Percentiles rank a stretch among this genome's conserved stretches.
Conservation (phyloP, 2,797 vertebrate species). For the Nyctibius grandis region DNA sequence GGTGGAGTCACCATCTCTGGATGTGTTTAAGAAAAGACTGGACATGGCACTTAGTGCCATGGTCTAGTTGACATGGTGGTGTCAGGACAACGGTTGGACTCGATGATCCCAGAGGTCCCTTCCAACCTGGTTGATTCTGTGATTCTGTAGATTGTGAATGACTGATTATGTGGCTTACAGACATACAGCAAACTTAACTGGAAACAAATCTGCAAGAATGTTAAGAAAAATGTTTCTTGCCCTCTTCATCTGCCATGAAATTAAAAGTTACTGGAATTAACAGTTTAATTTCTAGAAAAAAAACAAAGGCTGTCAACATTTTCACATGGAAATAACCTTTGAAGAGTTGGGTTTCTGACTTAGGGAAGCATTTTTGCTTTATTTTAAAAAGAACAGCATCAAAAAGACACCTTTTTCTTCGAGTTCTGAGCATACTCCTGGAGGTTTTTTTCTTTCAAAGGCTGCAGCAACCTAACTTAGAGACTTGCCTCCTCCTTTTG, state of each 20-base stretch:
- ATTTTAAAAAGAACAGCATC: neutral
- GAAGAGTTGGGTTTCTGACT: neutral
- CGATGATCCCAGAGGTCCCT: no score
- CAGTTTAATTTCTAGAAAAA: neutral
- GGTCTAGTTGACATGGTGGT: no score
- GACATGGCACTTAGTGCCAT: no score
- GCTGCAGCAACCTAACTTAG: neutral
- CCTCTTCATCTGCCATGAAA: neutral
- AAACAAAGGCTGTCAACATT: neutral
- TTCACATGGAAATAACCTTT: neutral
- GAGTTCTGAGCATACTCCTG: neutral
- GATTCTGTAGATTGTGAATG: neutral
- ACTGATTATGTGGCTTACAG: neutral
- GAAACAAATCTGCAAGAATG: neutral
- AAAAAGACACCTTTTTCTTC: neutral
- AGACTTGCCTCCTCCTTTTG: neutral
- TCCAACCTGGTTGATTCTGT: no score
- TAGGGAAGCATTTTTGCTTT: neutral
- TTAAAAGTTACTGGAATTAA: neutral
- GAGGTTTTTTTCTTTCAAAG: neutral
- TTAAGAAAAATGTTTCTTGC: neutral
- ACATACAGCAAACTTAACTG: neutral
- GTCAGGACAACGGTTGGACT: no score
- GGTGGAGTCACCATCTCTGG: no score
- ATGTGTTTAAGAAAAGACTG: no score